These are phyloP conservation scores for Aurelia aurita DNA, from an alignment of 30 jellyfish, hydroid and myxozoan species.

Conservation along the genomic window DNA sequence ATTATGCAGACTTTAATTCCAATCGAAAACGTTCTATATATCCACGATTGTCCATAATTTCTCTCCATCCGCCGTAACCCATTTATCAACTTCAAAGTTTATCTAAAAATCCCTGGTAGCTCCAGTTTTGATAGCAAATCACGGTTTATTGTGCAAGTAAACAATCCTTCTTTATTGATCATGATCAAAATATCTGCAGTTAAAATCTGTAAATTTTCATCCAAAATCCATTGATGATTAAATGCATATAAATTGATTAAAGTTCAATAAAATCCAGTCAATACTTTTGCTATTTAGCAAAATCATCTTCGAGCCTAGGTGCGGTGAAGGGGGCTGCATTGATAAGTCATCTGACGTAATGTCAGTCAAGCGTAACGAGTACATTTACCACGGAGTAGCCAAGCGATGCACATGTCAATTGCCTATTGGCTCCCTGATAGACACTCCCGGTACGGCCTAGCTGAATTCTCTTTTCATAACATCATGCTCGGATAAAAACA, in stretches of 20 bases:
- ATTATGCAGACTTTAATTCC: slow-evolving; percentile 9
- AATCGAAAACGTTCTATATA: slow-evolving; percentile 34
- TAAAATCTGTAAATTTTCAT: too few species aligned
- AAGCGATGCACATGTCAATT: slow-evolving; percentile 70
- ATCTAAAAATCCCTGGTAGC: too few species aligned
- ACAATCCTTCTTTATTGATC: too few species aligned
- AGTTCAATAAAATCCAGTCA: not conserved
- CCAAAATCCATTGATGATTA: too few species aligned
- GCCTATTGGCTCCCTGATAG: slow-evolving; percentile 34
- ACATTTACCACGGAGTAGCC: slow-evolving; percentile 70
- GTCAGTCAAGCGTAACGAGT: slow-evolving; percentile 79
- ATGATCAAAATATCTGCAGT: too few species aligned
- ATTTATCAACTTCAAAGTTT: slow-evolving; percentile 7
- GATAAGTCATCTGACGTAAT: slow-evolving; percentile 75
- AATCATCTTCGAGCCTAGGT: slow-evolving; percentile 29
- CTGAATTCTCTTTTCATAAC: slow-evolving; percentile 54
- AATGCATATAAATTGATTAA: not conserved
- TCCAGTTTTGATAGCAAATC: too few species aligned
- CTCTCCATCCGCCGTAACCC: slow-evolving; percentile 78
- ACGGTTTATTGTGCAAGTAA: too few species aligned
- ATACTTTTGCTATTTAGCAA: not conserved
- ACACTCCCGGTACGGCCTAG: slow-evolving; percentile 22
- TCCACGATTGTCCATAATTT: slow-evolving; percentile 62
- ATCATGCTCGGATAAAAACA: slow-evolving; percentile 36
- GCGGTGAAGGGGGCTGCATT: slow-evolving; percentile 59